Evolutionary conservation across 2,113 vertebrate genomes (phyloP).

Genomic region (Cyphomyrus plagiostoma): DNA sequence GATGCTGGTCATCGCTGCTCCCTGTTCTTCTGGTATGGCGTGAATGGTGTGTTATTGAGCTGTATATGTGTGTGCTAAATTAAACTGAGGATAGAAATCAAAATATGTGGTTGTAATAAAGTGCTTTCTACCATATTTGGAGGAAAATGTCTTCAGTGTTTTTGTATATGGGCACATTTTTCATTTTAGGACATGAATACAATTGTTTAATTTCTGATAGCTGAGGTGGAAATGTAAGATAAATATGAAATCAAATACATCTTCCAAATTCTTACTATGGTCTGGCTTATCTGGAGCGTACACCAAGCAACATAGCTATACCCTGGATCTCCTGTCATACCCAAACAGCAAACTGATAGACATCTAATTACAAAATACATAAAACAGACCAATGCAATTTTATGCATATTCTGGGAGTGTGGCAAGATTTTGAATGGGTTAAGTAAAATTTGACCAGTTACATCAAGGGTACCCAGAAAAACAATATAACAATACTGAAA

Average conservation of each 20-base stretch:
- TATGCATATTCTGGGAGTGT: background rate
- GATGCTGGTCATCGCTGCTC: constrained; percentile 41
- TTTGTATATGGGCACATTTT: background rate
- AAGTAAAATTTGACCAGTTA: background rate
- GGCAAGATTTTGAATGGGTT: background rate
- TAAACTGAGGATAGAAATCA: constrained; percentile 49
- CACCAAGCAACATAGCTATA: background rate
- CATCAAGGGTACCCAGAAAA: background rate
- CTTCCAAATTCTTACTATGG: background rate
- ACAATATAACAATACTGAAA: background rate
- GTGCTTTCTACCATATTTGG: constrained; percentile 45
- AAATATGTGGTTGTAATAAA: constrained; percentile 55
- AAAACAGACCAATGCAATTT: background rate
- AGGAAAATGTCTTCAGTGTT: constrained; percentile 10
- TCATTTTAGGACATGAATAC: background rate
- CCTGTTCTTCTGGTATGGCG: constrained; percentile 40
- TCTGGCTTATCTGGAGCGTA: background rate
- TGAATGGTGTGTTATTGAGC: constrained; percentile 43
- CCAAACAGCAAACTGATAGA: background rate
- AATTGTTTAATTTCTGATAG: background rate
- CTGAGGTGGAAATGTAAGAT: background rate
- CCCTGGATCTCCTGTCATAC: background rate
- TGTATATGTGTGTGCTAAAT: constrained; percentile 51
- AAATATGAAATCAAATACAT: background rate
- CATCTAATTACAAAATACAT: background rate